These are phyloP conservation scores for Heliconius hortense DNA, from an alignment of 2,888 invertebrate species.

Conservation along the genomic window DNA sequence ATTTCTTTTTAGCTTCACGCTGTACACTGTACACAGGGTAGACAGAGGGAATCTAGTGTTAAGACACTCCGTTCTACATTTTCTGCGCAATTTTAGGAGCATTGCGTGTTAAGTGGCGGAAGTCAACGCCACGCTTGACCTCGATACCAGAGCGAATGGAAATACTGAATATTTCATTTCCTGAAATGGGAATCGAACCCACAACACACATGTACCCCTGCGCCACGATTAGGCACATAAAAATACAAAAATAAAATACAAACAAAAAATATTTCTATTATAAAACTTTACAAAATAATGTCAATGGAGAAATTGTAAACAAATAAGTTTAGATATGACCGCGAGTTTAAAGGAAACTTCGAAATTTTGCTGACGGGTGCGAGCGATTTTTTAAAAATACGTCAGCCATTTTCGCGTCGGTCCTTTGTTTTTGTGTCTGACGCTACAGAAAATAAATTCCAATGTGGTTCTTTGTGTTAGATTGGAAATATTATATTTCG, in stretches of 20 bases:
- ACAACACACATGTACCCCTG: no score
- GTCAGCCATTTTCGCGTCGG: not conserved
- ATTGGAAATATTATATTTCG: not conserved
- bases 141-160: no score
- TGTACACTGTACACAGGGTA: not conserved
- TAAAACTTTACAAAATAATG: not conserved
- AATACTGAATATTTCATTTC: no score
- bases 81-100: no score
- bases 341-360: not conserved
- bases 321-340: slow-evolving; percentile 9
- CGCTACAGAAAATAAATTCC: slow-evolving; percentile 9
- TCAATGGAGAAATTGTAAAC: not conserved
- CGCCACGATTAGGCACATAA: no score
- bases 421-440: slow-evolving; percentile 3
- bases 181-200: no score
- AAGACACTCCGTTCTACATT: not conserved
- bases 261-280: not conserved
- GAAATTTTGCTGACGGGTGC: not conserved
- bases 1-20: not conserved
- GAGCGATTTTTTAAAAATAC: slow-evolving; percentile 9
- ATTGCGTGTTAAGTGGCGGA: no score
- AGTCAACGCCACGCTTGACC: no score
- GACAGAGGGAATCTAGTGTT: not conserved
- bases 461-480: not conserved
- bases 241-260: not conserved